Evolutionary conservation across 2,113 vertebrate species (phyloP), one percentile per base, ranked within the genome.

Genomic region (Raphicerus campestris): DNA sequence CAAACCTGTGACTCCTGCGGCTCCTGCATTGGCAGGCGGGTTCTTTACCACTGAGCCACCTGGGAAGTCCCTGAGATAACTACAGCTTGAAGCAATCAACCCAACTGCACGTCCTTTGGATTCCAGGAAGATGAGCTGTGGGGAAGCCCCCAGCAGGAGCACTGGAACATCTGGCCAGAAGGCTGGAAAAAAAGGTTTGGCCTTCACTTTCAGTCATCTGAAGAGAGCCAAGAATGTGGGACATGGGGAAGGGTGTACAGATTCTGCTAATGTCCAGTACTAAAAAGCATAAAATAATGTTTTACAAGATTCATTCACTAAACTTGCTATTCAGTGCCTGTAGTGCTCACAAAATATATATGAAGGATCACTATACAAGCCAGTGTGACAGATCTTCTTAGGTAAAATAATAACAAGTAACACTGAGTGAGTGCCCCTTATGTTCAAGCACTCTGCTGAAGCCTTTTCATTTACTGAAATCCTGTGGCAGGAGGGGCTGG

Each of bases 401-500:
- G 30, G 42, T 45, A 83, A 87, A 93, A 66, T 26, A 87, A 58
- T 49, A 47, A 47, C 22, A 49, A 35, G 26, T 47, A 92, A 63
- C 24, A 83, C 26, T 32, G 39, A 35, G 32, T 24, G 63, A 45
- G 7, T 51, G 35, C 6, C 60, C 5, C 19, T 9, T 24, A 20
- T 24, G 51, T 81, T 55, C 56, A 63, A 28, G 10, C 56, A 51
- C 81, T 82, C 22, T 51, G 39, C 15, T 80, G 55, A 60, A 45
- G 28, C 47, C 66, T n/a, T 87, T 92, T 81, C 39, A 66, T 39
- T 86, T 56, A 39, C 26, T 86, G 92, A 42, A 39, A 56, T 47
- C 13, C 32, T 45, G 0, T 4, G 17, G 28, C 66, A 1, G 66
- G 66, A 73, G 35, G 0, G 5, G 10, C 1, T 73, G 26, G 7